Percentiles rank a stretch among this genome's conserved stretches.
These are phyloP conservation scores for Phylloscopus trochilus DNA, from an alignment of 2,113 vertebrate species.

Conservation along the genomic window DNA sequence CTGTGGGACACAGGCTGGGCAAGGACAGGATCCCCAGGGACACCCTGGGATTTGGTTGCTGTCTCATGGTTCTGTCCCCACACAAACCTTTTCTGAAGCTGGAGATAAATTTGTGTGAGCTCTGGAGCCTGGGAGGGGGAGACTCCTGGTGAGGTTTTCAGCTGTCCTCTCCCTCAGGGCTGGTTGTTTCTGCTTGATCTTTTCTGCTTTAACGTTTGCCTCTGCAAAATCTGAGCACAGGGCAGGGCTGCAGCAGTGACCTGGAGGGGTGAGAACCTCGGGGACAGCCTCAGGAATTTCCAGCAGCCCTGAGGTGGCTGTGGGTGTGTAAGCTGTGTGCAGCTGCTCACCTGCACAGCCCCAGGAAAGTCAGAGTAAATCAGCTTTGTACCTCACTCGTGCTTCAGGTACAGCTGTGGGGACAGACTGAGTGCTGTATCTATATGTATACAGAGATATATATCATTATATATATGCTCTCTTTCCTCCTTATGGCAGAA, in stretches of 20 bases:
- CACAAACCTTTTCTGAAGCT: not conserved
- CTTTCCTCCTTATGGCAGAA: not conserved
- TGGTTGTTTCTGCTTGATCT: fast-evolving
- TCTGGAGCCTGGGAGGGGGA: not conserved
- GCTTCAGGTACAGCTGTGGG: not conserved
- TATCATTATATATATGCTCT: not conserved
- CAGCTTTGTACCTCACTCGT: not conserved
- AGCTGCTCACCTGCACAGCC: not conserved
- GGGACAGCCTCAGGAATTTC: not conserved
- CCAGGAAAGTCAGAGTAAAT: not conserved
- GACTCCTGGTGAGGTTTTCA: not conserved
- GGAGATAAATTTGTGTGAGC: not conserved
- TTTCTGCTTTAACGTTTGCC: not conserved
- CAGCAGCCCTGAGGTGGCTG: not conserved
- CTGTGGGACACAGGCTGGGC: not conserved
- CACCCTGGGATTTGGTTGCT: fast-evolving
- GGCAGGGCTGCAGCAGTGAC: not conserved
- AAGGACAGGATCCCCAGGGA: not conserved
- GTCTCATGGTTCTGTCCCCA: not conserved
- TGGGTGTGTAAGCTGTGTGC: not conserved
- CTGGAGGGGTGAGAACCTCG: not conserved
- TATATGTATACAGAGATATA: no score
- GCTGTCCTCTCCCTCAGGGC: fast-evolving
- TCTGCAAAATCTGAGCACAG: not conserved
- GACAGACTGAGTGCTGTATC: not conserved